Evolutionary conservation across 2,888 invertebrate species (phyloP), one percentile per base, ranked within the genome.

Genomic region (Aphidoletes aphidimyza): DNA sequence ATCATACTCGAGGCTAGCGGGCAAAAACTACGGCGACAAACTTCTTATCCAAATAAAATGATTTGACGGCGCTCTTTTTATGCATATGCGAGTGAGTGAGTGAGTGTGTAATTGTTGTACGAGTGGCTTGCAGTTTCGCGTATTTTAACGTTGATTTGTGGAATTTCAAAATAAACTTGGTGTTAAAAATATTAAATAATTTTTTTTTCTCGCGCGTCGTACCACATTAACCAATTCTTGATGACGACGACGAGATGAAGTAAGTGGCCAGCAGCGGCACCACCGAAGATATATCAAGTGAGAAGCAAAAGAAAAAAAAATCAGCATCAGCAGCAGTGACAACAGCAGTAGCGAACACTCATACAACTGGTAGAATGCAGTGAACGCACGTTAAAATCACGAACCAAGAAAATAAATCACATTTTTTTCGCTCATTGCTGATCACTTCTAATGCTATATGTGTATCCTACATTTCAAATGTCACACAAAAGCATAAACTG

Each of bases 351-450:
- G 22, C n/a, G 22, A 54, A 69, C n/a, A n/a, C n/a, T n/a, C n/a
- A n/a, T n/a, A n/a, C n/a, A 69, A 69, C 69, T 69, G 17, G 69
- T 69, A 69, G 69, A 69, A 69, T 69, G 69, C 69, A 69, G 69
- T 69, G 69, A 69, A 69, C 69, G 69, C 69, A 69, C 54, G 54
- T 54, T 54, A n/a, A 54, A 54, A 54, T 54, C 22, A 54, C 17
- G 34, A 69, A 69, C 69, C 69, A 69, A 69, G 69, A 69, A 69
- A 69, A 69, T 69, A 69, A 69, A 69, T 69, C 69, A 69, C 69
- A 2, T n/a, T 54, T 54, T 54, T 54, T 54, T 26, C 54, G 2
- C 14, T 5, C 26, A 14, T 3, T 26, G 6, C 14, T 26, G 14
- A 26, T 26, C 69, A 30, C 69, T 69, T 69, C 69, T 69, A 69